Evolutionary conservation across 2,797 vertebrate species (phyloP).

Genomic region (Gymnopithys bicolor): DNA sequence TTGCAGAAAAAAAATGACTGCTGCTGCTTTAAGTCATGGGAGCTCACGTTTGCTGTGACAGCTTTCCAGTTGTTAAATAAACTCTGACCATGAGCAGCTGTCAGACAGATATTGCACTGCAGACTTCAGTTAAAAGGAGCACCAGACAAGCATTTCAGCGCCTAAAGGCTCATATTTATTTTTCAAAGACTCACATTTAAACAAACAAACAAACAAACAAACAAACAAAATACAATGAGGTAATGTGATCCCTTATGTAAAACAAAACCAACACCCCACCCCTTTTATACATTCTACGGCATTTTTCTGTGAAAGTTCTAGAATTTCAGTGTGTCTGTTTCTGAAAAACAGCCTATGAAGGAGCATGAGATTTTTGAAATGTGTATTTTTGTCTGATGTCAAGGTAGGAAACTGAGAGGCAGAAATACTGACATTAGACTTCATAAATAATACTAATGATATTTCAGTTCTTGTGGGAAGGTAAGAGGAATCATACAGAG

Average conservation of each 20-base stretch:
- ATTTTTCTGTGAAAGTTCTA: neutral
- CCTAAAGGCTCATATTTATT: neutral
- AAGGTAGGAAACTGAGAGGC: neutral
- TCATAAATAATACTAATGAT: neutral
- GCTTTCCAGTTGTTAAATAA: constrained; percentile 70
- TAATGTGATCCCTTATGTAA: neutral
- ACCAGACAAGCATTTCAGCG: neutral
- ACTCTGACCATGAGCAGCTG: constrained; percentile 63
- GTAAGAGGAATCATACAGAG: neutral
- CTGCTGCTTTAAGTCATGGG: constrained; percentile 62
- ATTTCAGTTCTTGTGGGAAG: neutral
- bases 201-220: neutral
- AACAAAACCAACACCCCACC: too few relatives aligned
- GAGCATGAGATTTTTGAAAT: neutral
- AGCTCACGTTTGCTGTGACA: constrained; percentile 49
- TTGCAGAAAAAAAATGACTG: neutral
- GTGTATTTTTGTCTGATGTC: neutral
- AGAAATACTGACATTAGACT: neutral
- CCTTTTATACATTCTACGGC: neutral
- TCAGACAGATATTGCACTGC: constrained; percentile 41
- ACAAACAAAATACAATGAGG: neutral
- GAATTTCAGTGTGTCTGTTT: neutral
- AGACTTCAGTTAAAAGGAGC: constrained; percentile 33
- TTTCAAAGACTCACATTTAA: neutral
- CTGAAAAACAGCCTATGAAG: neutral